Base-by-base conservation (phyloP, 2,113 vertebrate genomes). In the Dromaius novaehollandiae region DNA sequence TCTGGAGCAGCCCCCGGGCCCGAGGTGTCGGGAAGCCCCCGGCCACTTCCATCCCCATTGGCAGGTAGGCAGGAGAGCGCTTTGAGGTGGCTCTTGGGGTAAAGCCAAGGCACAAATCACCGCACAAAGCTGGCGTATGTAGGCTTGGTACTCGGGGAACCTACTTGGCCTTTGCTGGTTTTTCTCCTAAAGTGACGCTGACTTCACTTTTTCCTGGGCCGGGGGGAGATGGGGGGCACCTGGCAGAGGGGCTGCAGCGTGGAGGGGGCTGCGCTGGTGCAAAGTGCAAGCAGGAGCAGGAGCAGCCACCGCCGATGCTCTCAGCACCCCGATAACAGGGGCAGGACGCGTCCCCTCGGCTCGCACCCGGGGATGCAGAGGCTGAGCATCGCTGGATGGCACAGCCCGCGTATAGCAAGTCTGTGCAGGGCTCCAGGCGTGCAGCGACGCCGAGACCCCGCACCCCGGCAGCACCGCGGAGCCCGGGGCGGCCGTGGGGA, bases 191-290 rank as follows among this genome's bases (percentile, higher is more conserved):
- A 38, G 86, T n/a, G n/a, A 24, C 38, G 36, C 55, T 75, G 17
- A 3, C 38, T 0, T 0, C 1, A 0, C 13, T 21, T 3, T 50
- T 11, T 21, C 7, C 30, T 36, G 68, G 48, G 19, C 8, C 7
- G 1, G 32, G 63, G 46, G 11, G 30, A 20, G 34, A 30, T 1
- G 11, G 46, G 46, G 46, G 46, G 6, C 46, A 46, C 18, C 46
- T 48, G 46, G 30, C 15, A 60, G 30, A 34, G 56, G 56, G 56
- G 56, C 18, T 60, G 18, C 30, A 18, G 53, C 15, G 26, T 13
- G 53, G 53, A 56, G 53, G 51, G 21, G 51, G 24, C 51, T 26
- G 51, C 51, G 5, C 55, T 32, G 56, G 28, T 58, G 56, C 56
- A 9, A 58, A 6, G 56, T 16, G 4, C 20, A 8, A 11, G 30